These are phyloP conservation scores for human (Homo sapiens) DNA, from an alignment of 2,113 vertebrate species.

Conservation along the genomic window DNA sequence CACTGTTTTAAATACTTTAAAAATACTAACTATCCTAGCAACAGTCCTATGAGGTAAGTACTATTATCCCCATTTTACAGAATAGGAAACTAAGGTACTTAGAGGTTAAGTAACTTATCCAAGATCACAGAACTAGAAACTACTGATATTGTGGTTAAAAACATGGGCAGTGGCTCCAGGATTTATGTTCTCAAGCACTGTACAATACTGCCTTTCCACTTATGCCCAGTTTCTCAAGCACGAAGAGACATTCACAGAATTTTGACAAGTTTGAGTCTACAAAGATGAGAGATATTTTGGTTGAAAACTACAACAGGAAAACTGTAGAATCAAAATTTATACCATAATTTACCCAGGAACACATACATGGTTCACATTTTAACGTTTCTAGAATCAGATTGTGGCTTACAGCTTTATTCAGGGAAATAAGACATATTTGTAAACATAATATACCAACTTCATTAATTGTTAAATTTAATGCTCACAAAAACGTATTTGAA, in stretches of 20 bases:
- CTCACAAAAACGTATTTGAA: slow-evolving; percentile 16
- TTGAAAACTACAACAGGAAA: not conserved
- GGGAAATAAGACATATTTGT: not conserved
- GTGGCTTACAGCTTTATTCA: not conserved
- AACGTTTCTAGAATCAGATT: not conserved
- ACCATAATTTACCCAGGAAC: not conserved
- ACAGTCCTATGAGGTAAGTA: not conserved
- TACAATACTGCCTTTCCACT: not conserved
- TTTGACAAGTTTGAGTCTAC: not conserved
- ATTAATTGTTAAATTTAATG: not conserved
- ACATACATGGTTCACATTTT: not conserved
- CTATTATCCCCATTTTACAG: not conserved
- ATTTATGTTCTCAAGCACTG: not conserved
- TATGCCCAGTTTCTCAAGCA: not conserved
- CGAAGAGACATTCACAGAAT: not conserved
- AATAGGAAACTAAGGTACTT: not conserved
- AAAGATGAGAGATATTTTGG: not conserved
- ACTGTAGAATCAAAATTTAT: not conserved
- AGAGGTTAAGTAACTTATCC: not conserved
- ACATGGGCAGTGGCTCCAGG: not conserved
- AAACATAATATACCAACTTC: not conserved
- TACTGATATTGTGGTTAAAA: not conserved
- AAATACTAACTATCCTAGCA: not conserved
- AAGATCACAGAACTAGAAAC: not conserved
- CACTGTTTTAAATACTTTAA: not conserved